A percentile compares a stretch with the other conserved stretches of the same genome.
These are phyloP conservation scores for Cladorhizidae sp. DNA, from an alignment of 37 sponge, comb jelly and placozoan genomes.

Conservation along the genomic window DNA sequence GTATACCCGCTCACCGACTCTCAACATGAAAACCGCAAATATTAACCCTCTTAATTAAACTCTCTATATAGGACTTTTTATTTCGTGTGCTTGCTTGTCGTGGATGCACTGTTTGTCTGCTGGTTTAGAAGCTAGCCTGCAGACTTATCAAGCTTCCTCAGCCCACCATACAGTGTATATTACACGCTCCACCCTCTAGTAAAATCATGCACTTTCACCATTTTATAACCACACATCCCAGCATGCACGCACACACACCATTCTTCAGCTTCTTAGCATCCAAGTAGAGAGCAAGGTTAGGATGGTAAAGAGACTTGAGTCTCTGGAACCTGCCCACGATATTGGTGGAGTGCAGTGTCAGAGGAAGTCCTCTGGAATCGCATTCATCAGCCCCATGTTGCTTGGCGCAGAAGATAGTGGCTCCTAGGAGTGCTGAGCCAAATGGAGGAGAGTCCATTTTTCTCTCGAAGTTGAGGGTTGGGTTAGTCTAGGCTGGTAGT, in stretches of 20 bases:
- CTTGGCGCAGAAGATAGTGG: constrained; percentile 74
- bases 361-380: constrained; percentile 89
- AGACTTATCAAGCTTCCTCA: too few relatives aligned
- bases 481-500: neutral
- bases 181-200: too few relatives aligned
- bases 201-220: neutral
- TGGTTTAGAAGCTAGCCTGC: too few relatives aligned
- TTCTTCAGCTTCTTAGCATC: constrained; percentile 71
- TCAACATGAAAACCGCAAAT: too few relatives aligned
- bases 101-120: neutral
- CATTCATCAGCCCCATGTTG: constrained; percentile 77
- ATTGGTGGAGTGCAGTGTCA: constrained; percentile 84
- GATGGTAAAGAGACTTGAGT: constrained; percentile 64
- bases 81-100: too few relatives aligned
- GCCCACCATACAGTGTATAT: too few relatives aligned
- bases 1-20: too few relatives aligned
- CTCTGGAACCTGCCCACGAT: constrained; percentile 84
- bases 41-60: too few relatives aligned
- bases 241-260: constrained; percentile 31
- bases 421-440: constrained; percentile 68
- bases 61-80: too few relatives aligned
- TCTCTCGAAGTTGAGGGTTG: neutral
- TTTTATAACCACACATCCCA: neutral
- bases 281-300: constrained; percentile 78
- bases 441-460: constrained; percentile 29